Percentiles rank a stretch among this genome's conserved stretches.
Conservation (phyloP, 2,113 vertebrate genomes). For the Clarias magur region DNA sequence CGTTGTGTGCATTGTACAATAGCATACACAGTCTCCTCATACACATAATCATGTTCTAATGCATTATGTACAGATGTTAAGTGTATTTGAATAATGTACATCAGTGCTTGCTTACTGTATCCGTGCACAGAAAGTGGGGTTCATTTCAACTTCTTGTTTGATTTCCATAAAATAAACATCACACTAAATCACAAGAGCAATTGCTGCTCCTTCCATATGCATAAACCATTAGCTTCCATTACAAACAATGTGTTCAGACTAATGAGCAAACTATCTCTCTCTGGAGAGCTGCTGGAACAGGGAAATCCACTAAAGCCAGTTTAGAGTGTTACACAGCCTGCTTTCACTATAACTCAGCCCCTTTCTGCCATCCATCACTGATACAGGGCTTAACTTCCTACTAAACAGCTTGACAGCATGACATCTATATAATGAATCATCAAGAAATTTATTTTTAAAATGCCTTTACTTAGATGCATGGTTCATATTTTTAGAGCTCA, state of each 20-base stretch:
- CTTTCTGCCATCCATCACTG: constrained; percentile 52
- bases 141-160: constrained; percentile 68
- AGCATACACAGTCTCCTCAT: not conserved
- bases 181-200: constrained; percentile 70
- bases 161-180: constrained; percentile 78
- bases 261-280: constrained; percentile 68
- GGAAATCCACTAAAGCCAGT: constrained; percentile 71
- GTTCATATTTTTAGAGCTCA: not conserved
- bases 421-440: not conserved
- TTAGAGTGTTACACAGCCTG: constrained; percentile 62
- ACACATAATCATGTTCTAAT: not conserved
- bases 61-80: constrained; percentile 17
- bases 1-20: not conserved
- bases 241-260: constrained; percentile 72
- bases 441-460: not conserved
- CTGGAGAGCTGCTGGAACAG: constrained; percentile 51
- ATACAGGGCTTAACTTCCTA: not conserved
- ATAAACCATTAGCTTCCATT: constrained; percentile 71
- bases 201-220: constrained; percentile 66
- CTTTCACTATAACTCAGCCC: constrained; percentile 22
- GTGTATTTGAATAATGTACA: not conserved
- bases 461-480: not conserved
- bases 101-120: constrained; percentile 21
- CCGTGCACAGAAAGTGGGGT: constrained; percentile 24
- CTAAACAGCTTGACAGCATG: not conserved